Percentiles rank a stretch among this genome's conserved stretches.
Evolutionary conservation across 2,113 vertebrate genomes (phyloP).

Genomic region (Vulpes lagopus): DNA sequence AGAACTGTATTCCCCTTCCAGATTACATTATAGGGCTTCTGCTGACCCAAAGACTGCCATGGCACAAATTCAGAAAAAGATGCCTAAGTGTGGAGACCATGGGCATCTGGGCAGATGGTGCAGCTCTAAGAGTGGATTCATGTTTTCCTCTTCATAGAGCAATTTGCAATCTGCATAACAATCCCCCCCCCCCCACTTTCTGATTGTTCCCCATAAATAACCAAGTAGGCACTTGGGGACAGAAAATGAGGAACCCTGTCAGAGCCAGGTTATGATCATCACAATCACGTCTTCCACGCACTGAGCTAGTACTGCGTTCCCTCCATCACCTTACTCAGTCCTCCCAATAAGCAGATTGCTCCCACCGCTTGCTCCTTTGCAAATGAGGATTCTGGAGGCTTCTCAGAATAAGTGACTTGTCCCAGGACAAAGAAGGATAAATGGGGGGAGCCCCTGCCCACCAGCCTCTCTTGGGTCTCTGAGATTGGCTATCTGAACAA

Average conservation of each 20-base stretch:
- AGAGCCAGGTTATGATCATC: neutral
- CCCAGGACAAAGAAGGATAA: neutral
- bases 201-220: no score
- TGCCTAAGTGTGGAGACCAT: no score
- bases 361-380: neutral
- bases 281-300: fast-evolving
- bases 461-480: neutral
- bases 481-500: neutral
- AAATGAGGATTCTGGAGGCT: neutral
- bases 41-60: fast-evolving
- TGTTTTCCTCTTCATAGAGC: neutral
- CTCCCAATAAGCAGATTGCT: neutral
- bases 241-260: neutral
- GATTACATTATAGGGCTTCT: neutral
- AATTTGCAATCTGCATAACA: neutral
- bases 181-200: fast-evolving
- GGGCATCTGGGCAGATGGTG: neutral
- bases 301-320: neutral
- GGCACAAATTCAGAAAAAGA: neutral
- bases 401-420: neutral
- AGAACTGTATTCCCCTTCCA: neutral
- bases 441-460: neutral
- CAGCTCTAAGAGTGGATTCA: neutral
- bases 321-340: fast-evolving
- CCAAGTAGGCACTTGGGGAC: fast-evolving